Base-by-base conservation (phyloP, 2,888 invertebrate genomes). In the Aleiodes testaceus region DNA sequence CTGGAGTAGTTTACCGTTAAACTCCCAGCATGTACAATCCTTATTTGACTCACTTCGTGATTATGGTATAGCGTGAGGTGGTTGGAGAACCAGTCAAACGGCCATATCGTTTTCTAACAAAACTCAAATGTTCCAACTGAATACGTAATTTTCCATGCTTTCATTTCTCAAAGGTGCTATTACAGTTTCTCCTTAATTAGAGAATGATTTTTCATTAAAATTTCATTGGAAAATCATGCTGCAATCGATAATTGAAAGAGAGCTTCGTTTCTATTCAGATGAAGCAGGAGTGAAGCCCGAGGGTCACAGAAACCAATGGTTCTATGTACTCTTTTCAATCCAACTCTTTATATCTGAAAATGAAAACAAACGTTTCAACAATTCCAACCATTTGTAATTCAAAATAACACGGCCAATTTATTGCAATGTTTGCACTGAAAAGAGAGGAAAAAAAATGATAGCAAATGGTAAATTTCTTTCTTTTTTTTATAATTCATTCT, bases 121-220 rank as follows among this genome's bases (percentile, higher is more conserved):
- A 80, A 74, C 77, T 78, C 70, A 70, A 81, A 36, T 18, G 75
- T 75, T 63, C 61, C 73, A 61, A 72, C 79, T 75, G 80, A 79
- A 81, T 79, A 79, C 75, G 72, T 74, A 79, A 80, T 80, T 82
- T 79, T 79, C 80, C 76, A 75, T 75, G 72, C 65, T 74, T 68
- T 76, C 22, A 36, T 50, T 30, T 70, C 26, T 36, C 18, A 59
- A 18, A 36, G 36, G 30, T 16, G 16, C 59, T 36, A 30, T 59
- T 59, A 36, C 20, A 22, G 45, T 45, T 63, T 20, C 22, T 45
- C 44, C 16, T 47, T 55, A 45, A 55, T 67, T 67, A 44, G 26
- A 1, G 6, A 53, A 53, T 42, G 20, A 22, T 45, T 63, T 45
- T 14, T 59, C 12, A 59, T 59, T 59, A 30, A n/a, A n/a, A n/a